A percentile compares a stretch with the other conserved stretches of the same genome.
phyloP scores from a whole-genome alignment of 2,797 vertebrate genomes.

The Cirrhinus molitorella region DNA sequence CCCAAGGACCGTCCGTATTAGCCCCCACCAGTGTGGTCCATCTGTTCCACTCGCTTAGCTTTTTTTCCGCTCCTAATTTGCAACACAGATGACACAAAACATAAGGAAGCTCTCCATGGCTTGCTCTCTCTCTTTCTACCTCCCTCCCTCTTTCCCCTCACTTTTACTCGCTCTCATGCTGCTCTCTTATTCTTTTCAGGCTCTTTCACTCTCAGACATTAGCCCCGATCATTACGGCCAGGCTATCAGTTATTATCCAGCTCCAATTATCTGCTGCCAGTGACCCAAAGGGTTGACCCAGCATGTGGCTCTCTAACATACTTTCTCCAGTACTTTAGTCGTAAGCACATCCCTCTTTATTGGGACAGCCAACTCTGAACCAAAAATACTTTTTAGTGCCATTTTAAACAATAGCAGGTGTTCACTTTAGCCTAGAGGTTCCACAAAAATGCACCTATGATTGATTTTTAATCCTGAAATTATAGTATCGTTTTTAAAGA shows the following conservation, averaged over 20 bases:
- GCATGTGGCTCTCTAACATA: conserved; percentile 69
- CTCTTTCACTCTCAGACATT: conserved; percentile 59
- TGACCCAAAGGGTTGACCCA: conserved; percentile 68
- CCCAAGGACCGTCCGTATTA: conserved; percentile 81
- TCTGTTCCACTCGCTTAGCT: conserved; percentile 74
- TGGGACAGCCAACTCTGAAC: conserved; percentile 60
- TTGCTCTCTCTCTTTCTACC: conserved; percentile 58
- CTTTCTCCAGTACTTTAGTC: conserved; percentile 68
- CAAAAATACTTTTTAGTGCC: conserved; percentile 57
- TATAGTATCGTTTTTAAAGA: conserved; percentile 43
- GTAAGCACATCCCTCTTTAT: conserved; percentile 63
- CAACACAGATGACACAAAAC: conserved; percentile 80
- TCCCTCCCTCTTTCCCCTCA: conserved; percentile 16
- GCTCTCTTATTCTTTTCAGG: conserved; percentile 41
- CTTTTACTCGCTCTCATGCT: conserved; percentile 9
- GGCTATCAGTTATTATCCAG: conserved; percentile 74
- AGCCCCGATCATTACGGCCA: conserved; percentile 71
- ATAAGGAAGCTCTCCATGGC: conserved; percentile 71
- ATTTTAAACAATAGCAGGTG: conserved; percentile 51
- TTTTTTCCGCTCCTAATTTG: conserved; percentile 66
- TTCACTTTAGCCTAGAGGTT: conserved; percentile 43
- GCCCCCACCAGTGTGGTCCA: conserved; percentile 82
- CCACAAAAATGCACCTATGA: conserved; percentile 29
- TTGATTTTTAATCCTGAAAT: conserved; percentile 56
- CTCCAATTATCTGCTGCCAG: conserved; percentile 74